Conservation (phyloP, 2,797 vertebrate genomes). For the Cuculus canorus region DNA sequence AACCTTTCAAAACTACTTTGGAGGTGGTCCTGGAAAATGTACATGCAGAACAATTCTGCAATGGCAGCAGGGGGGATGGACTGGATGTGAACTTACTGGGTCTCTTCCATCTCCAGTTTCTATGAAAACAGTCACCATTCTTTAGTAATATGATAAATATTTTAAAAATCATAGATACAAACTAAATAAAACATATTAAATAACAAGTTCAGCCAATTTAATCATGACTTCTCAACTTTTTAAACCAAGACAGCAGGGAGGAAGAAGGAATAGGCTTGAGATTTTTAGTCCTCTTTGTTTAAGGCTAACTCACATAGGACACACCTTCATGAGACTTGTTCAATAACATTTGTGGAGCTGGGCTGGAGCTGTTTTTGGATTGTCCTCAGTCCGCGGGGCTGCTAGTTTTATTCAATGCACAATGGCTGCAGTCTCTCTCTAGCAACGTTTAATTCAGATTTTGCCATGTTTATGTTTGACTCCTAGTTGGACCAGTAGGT, state of each 20-base stretch:
- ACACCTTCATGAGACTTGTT: slow-evolving; percentile 72
- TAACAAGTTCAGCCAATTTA: slow-evolving; percentile 70
- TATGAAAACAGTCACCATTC: slow-evolving; percentile 68
- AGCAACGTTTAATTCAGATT: slow-evolving; percentile 60
- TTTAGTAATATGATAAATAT: slow-evolving; percentile 72
- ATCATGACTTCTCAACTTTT: slow-evolving; percentile 74
- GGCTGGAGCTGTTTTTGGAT: slow-evolving; percentile 68
- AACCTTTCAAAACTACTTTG: slow-evolving; percentile 25
- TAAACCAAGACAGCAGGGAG: slow-evolving; percentile 67
- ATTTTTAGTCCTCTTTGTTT: slow-evolving; percentile 70
- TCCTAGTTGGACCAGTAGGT: slow-evolving; percentile 4
- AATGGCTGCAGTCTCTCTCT: slow-evolving; percentile 26
- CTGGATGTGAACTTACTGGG: slow-evolving; percentile 68
- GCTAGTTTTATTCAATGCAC: slow-evolving; percentile 47
- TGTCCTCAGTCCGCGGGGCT: slow-evolving; percentile 57
- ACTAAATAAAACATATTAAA: slow-evolving; percentile 73
- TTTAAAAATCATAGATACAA: slow-evolving; percentile 68
- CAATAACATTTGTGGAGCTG: slow-evolving; percentile 73
- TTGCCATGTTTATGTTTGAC: slow-evolving; percentile 30
- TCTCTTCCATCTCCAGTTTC: slow-evolving; percentile 71
- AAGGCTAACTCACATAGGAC: slow-evolving; percentile 68
- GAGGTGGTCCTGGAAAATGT: slow-evolving; percentile 57
- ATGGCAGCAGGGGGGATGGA: slow-evolving; percentile 65
- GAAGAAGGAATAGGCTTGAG: slow-evolving; percentile 60
- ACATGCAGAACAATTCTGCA: slow-evolving; percentile 40